Evolutionary conservation across 1,140 invertebrate species (phyloP).

Genomic region (Calosoma granatense): DNA sequence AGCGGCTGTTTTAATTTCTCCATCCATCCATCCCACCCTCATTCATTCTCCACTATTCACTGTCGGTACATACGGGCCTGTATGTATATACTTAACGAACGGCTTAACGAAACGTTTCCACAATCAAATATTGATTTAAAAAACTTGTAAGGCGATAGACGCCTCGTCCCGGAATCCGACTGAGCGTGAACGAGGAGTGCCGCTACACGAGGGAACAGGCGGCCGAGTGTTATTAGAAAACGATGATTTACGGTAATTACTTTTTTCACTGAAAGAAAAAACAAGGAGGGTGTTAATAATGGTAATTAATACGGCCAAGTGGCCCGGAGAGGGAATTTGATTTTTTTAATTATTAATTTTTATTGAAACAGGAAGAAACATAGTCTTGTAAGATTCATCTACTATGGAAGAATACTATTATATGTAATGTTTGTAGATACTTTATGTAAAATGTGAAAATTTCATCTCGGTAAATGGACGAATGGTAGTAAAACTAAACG

Average conservation of each 20-base stretch:
- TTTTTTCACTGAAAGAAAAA: not conserved
- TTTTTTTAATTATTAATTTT: not conserved
- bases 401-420: no score
- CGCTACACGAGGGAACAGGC: not conserved
- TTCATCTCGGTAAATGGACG: no score
- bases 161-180: not conserved
- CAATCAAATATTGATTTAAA: not conserved
- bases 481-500: no score
- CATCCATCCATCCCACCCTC: not conserved
- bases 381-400: no score
- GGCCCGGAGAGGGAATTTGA: not conserved
- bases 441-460: no score
- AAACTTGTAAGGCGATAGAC: not conserved
- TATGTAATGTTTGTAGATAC: no score
- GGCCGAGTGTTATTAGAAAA: slow-evolving; percentile 3
- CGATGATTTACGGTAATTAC: slow-evolving; percentile 7
- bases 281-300: slow-evolving; percentile 7
- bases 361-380: no score
- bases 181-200: not conserved
- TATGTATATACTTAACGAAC: not conserved
- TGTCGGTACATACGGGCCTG: not conserved
- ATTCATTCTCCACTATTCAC: not conserved
- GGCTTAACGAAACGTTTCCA: not conserved
- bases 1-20: no score
- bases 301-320: slow-evolving; percentile 1